A percentile compares a stretch with the other conserved stretches of the same genome.
These are phyloP conservation scores for Leucoraja ocellata DNA, from an alignment of 2,797 vertebrate species.

Conservation along the genomic window DNA sequence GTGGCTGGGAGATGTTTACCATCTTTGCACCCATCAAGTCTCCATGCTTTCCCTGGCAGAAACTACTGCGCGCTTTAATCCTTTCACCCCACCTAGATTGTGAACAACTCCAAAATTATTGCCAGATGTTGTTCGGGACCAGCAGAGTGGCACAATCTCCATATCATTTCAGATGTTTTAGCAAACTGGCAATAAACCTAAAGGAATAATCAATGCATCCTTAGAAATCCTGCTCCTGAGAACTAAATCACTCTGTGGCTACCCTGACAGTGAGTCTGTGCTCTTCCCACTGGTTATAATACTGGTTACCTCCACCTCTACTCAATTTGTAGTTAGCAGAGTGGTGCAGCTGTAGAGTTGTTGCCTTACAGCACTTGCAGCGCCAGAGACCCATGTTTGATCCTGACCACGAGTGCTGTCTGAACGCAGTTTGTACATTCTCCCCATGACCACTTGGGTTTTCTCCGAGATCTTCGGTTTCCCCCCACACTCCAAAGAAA, in stretches of 20 bases:
- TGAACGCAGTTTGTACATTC: too few relatives aligned
- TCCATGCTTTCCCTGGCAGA: background rate
- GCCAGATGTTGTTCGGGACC: background rate
- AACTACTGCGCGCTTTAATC: background rate
- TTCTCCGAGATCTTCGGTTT: too few relatives aligned
- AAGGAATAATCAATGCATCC: background rate
- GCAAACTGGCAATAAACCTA: background rate
- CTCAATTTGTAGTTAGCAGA: background rate
- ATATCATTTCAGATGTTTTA: conserved; percentile 30
- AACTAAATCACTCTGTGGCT: background rate
- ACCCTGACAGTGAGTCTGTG: background rate
- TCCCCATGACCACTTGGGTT: too few relatives aligned
- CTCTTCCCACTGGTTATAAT: background rate
- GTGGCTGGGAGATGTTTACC: background rate
- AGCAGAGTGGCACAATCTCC: conserved; percentile 4
- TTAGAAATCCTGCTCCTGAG: background rate
- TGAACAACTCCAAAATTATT: conserved; percentile 21
- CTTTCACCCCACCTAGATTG: background rate
- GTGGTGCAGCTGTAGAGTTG: too few relatives aligned
- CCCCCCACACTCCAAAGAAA: too few relatives aligned
- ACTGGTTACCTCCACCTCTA: background rate
- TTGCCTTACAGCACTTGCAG: too few relatives aligned
- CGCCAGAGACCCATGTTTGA: too few relatives aligned
- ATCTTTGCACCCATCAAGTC: background rate
- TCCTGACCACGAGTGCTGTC: too few relatives aligned